Conservation (phyloP, 1,140 invertebrate species). For the Akabosia matsudoensis region DNA sequence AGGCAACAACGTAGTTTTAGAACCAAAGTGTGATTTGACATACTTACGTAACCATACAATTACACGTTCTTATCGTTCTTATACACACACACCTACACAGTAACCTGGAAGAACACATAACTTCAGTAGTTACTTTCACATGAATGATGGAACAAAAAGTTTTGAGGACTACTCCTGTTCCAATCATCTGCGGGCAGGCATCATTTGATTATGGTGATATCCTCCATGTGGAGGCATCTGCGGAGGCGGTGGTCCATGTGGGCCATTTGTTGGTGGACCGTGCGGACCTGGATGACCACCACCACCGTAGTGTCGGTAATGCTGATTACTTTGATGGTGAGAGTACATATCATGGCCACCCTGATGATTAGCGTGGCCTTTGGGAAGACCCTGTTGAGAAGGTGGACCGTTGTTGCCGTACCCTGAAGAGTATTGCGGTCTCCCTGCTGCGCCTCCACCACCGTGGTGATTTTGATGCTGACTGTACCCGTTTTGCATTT, state of each 20-base stretch:
- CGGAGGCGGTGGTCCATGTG: background rate
- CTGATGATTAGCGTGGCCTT: slow-evolving; percentile 14
- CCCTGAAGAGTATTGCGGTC: background rate
- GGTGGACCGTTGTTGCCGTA: background rate
- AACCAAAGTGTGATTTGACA: background rate
- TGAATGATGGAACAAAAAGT: background rate
- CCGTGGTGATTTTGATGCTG: slow-evolving; percentile 5
- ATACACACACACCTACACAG: background rate
- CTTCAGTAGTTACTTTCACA: background rate
- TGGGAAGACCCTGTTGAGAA: slow-evolving; percentile 6
- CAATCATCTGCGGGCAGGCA: slow-evolving; percentile 30
- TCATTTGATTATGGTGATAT: slow-evolving; percentile 30
- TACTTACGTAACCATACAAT: no score
- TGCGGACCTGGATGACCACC: background rate
- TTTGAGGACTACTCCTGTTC: background rate
- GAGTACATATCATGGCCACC: slow-evolving; percentile 14
- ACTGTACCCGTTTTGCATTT: background rate
- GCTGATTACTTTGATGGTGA: background rate
- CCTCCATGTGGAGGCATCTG: slow-evolving; percentile 24
- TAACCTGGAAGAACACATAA: background rate
- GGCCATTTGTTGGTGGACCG: background rate
- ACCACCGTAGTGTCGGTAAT: background rate
- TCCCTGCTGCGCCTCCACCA: background rate
- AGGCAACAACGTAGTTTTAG: no score
- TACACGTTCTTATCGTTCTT: no score